Evolutionary conservation across 2,888 invertebrate genomes (phyloP).

Genomic region (Spodoptera littoralis): DNA sequence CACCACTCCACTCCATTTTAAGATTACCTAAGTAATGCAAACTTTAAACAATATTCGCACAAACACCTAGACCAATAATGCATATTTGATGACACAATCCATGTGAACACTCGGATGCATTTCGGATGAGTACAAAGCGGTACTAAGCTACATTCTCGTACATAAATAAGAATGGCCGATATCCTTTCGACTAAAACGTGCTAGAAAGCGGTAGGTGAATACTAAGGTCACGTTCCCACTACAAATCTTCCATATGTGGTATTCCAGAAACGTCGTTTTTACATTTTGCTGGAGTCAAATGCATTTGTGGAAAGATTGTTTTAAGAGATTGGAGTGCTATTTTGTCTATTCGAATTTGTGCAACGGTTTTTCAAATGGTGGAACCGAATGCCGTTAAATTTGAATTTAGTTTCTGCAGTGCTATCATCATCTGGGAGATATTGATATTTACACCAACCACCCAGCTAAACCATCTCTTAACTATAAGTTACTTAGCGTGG

Average conservation of each 20-base stretch:
- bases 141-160: slow-evolving; percentile 29
- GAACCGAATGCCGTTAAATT: no score
- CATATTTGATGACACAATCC: slow-evolving; percentile 22
- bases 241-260: slow-evolving; percentile 58
- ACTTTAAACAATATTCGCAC: not conserved
- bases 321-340: slow-evolving; percentile 49
- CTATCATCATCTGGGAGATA: no score
- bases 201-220: slow-evolving; percentile 42
- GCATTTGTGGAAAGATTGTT: slow-evolving; percentile 55
- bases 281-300: slow-evolving; percentile 56
- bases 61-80: slow-evolving; percentile 3
- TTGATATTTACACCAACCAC: no score
- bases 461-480: no score
- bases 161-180: slow-evolving; percentile 48
- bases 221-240: slow-evolving; percentile 51
- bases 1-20: no score
- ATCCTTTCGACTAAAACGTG: slow-evolving; percentile 39
- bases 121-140: slow-evolving; percentile 22
- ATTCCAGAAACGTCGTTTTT: slow-evolving; percentile 55
- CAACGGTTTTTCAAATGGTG: slow-evolving; percentile 15
- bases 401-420: no score
- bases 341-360: slow-evolving; percentile 43
- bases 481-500: no score
- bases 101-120: slow-evolving; percentile 25
- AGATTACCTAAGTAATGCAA: no score